Evolutionary conservation across 2,113 vertebrate genomes (phyloP), one percentile per base, ranked within the genome.

Genomic region (Okapia johnstoni): DNA sequence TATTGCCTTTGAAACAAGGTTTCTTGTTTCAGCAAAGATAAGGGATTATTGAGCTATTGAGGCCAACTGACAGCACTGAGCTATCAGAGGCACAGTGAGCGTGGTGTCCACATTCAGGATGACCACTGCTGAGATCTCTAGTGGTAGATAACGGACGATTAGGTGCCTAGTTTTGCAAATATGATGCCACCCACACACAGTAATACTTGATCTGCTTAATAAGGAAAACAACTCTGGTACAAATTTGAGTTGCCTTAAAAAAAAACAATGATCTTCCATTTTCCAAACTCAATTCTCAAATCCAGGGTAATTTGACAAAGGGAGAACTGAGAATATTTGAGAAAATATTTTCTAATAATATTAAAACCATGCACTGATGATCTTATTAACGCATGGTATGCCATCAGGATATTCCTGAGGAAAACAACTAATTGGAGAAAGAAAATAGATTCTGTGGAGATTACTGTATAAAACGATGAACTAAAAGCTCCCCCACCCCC

Each of bases 41-140:
- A 33, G 7, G 17, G 5, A 7, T 10, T 73, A n/a, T 58, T 40
- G 21, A 92, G 19, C 3, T 58, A 23, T 1, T 84, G 50, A 87
- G 33, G 9, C 4, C 19, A 57, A 28, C 6, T 57, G 57, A 73
- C 8, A 50, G 17, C 5, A 50, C 1, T n/a, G 33, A 81, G 73
- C 7, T 2, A 63, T 84, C n/a, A 52, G 63, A 81, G 28, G 40
- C 30, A 61, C 33, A 13, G 2, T 13, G 15, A 57, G 2, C 0
- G 9, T 25, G 6, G 11, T 5, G 4, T 55, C 4, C 4, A 2
- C 40, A 36, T 50, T 92, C 76, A 9, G 0, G 7, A 0, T 61
- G 36, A 73, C 40, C 40, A 50, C 33, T 55, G 26, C 14, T 84
- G 36, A 1, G 8, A 46, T 50, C 4, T 61, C 33, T 30, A 10